Percentiles rank a stretch among this genome's conserved stretches.
phyloP scores from a whole-genome alignment of 2,113 vertebrate species.

The Cairina moschata region DNA sequence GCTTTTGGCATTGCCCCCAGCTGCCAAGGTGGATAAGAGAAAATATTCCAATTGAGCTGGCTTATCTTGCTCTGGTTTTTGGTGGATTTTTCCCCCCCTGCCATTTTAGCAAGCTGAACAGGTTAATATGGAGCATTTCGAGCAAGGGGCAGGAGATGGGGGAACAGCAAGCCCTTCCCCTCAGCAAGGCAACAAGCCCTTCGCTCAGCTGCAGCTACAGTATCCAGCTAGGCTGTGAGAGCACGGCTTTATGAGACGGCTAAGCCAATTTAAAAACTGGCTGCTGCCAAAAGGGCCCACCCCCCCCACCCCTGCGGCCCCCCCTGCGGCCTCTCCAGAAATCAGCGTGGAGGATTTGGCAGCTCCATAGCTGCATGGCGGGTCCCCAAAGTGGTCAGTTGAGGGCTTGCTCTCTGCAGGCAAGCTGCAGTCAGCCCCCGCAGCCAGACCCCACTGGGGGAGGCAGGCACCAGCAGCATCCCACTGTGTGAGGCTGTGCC shows the following conservation, averaged over 20 bases:
- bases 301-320: not conserved
- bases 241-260: not conserved
- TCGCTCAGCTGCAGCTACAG: not conserved
- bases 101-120: not conserved
- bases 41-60: not conserved
- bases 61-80: not conserved
- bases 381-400: not conserved
- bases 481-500: conserved; percentile 10
- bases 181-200: not conserved
- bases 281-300: conserved; percentile 17
- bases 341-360: not conserved
- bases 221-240: not conserved
- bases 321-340: not conserved
- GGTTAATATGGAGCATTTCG: not conserved
- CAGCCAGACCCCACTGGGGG: not conserved
- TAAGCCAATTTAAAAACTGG: not conserved
- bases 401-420: not conserved
- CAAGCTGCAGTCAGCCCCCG: not conserved
- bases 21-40: not conserved
- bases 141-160: not conserved
- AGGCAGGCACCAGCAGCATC: conserved; percentile 59
- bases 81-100: not conserved
- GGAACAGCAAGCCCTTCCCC: not conserved
- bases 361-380: not conserved
- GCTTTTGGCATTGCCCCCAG: not conserved